Evolutionary conservation across 2,113 vertebrate species (phyloP).

Genomic region (Cranoglanis bouderius): DNA sequence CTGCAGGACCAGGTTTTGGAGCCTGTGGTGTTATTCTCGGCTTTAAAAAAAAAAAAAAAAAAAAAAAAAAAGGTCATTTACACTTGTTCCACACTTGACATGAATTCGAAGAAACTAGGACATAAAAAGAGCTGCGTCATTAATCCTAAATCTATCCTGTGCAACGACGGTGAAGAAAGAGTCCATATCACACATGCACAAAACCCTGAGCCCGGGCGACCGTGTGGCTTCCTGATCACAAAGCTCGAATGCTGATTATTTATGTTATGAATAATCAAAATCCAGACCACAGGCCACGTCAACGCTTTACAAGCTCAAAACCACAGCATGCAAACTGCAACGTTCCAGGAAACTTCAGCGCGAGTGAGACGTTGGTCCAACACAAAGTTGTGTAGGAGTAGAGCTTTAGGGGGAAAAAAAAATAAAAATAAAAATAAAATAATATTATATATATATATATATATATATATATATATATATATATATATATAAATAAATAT

Average conservation of each 20-base stretch:
- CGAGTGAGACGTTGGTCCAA: neutral
- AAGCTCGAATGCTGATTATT: neutral
- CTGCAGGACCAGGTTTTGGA: no score
- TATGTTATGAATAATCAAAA: slow-evolving; percentile 1
- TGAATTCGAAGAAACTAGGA: no score
- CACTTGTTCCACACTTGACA: neutral
- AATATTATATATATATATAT: no score
- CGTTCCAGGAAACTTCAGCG: slow-evolving; percentile 1
- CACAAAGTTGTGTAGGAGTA: no score
- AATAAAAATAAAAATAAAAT: neutral
- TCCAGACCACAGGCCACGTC: slow-evolving; percentile 4
- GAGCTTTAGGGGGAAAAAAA: neutral
- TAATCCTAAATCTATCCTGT: neutral
- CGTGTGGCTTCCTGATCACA: neutral
- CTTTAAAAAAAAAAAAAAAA: no score
- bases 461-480: no score
- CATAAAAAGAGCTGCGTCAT: no score
- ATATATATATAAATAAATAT: no score
- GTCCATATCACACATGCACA: neutral
- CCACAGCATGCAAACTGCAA: slow-evolving; percentile 15
- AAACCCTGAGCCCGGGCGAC: neutral
- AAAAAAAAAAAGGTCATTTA: no score
- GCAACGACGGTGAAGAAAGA: neutral
- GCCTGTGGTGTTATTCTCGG: no score
- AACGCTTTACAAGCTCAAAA: slow-evolving; percentile 12